These are phyloP conservation scores for Upupa epops DNA, from an alignment of 2,113 vertebrate species.

Conservation along the genomic window DNA sequence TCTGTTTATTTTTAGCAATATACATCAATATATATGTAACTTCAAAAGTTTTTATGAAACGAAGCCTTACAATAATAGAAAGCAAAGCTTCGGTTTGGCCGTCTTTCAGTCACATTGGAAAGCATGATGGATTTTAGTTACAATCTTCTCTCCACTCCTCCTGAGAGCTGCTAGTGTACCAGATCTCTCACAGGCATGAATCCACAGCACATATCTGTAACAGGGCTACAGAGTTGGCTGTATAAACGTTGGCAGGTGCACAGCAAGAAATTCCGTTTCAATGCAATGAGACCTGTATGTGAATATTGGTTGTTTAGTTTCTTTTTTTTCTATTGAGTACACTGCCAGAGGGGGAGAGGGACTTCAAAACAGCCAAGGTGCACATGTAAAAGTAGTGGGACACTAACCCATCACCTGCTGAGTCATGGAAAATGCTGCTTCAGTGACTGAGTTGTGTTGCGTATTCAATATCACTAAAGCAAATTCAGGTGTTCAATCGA, in stretches of 20 bases:
- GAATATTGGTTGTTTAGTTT: not conserved
- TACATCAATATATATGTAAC: slow-evolving; percentile 46
- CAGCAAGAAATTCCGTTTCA: not conserved
- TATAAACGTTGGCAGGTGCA: not conserved
- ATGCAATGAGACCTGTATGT: not conserved
- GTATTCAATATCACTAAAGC: not conserved
- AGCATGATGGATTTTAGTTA: not conserved
- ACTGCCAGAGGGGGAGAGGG: not conserved
- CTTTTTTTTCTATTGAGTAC: not conserved
- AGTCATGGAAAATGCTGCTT: not conserved
- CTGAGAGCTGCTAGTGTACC: not conserved
- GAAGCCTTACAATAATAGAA: not conserved
- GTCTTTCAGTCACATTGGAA: not conserved
- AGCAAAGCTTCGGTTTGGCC: not conserved
- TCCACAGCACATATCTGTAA: rapidly evolving
- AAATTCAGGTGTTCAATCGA: not conserved
- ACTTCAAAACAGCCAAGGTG: not conserved
- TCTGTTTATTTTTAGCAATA: slow-evolving; percentile 79
- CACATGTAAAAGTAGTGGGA: rapidly evolving
- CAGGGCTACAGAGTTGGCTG: not conserved
- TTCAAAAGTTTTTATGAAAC: slow-evolving; percentile 11
- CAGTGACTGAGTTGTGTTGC: not conserved
- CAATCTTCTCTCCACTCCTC: not conserved
- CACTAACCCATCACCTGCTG: not conserved
- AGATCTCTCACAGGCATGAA: not conserved